Base-by-base conservation (phyloP, 2,888 invertebrate species). In the Eupithecia centaureata region DNA sequence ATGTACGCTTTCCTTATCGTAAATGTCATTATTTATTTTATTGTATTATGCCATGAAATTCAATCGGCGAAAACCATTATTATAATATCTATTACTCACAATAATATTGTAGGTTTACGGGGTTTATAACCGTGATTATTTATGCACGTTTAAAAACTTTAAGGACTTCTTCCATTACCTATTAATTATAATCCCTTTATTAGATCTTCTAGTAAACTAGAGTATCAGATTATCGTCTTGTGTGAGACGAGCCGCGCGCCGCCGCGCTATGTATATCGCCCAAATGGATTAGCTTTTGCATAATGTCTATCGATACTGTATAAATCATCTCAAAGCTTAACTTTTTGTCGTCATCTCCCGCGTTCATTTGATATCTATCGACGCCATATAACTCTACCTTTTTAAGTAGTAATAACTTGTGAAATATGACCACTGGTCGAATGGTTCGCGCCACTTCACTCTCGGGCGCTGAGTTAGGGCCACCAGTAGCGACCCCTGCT, bases 401-500 rank as follows among this genome's bases (percentile, higher is more conserved):
- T 90, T 88, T 88, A 86, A 86, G 86, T 86, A 85, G 87, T 87
- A 87, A 88, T 88, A 87, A 87, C 82, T 78, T 77, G 79, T 85
- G 82, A 87, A 84, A 85, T 86, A 87, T 83, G 84, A 78, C 70
- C 82, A 78, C 76, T 77, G 77, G 70, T 74, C 68, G 74, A 67
- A 73, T 70, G 76, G 71, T 79, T 79, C 56, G 61, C 71, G 68
- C 70, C 78, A 74, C 81, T 54, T 52, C 18, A 56, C 54, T 61
- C 67, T 77, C 74, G 71, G n/a, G 3, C 72, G 69, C 68, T 87
- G 86, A 86, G 86, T 86, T 86, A 85, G 78, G 79, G 79, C 81
- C 82, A 76, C 85, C 90, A 79, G 92, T 92, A 92, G 92, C 91
- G 84, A 87, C 91, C 86, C 92, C 91, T 81, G 89, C 87, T 79